Evolutionary conservation across 2,888 invertebrate genomes (phyloP).

Genomic region (Philonicus albiceps): DNA sequence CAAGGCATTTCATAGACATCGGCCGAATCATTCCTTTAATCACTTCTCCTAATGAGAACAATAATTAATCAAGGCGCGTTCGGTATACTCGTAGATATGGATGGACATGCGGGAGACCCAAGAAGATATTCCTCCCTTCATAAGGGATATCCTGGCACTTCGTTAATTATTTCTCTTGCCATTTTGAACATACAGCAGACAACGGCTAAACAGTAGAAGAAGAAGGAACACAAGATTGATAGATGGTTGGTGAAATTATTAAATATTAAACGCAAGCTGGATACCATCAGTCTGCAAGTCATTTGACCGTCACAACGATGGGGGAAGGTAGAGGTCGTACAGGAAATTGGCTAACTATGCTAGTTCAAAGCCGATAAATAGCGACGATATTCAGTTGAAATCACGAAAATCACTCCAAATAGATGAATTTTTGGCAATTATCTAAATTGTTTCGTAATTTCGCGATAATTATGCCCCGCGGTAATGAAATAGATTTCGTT

Average conservation of each 20-base stretch:
- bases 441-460: neutral
- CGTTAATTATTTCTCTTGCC: neutral
- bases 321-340: neutral
- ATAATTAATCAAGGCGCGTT: neutral
- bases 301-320: neutral
- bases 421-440: neutral
- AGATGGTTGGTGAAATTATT: neutral
- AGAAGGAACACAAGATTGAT: neutral
- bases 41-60: neutral
- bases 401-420: neutral
- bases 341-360: neutral
- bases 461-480: neutral
- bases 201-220: neutral
- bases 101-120: neutral
- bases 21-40: neutral
- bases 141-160: neutral
- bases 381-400: neutral
- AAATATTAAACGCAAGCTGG: neutral
- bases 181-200: neutral
- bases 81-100: neutral
- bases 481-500: neutral
- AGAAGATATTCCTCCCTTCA: neutral
- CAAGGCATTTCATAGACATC: neutral
- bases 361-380: neutral
- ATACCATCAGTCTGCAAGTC: neutral